Base-by-base conservation (phyloP, 2,888 invertebrate genomes). In the Dolomedes plantarius region DNA sequence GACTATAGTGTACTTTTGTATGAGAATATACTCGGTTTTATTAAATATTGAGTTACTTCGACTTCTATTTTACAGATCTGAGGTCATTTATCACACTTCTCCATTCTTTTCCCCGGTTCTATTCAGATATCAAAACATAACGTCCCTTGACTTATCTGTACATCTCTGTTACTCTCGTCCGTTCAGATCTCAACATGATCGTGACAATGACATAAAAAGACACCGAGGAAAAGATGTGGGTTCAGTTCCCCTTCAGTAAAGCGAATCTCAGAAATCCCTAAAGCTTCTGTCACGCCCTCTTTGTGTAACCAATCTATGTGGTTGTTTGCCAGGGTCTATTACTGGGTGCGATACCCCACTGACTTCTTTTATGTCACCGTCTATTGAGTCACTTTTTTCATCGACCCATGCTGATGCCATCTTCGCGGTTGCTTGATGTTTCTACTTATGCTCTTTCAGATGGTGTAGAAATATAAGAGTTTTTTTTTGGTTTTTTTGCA, bases 271-370 rank as follows among this genome's bases (percentile, higher is more conserved):
- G 56, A 56, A 56, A 56, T 56, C 56, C 56, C 56, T 23, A 56
- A 46, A 56, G 56, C 56, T 56, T 56, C 11, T 56, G 56, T 56
- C 56, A 56, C 56, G 56, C 56, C 56, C 56, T 23, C 56, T 56
- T 56, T 56, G 56, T 56, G 56, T 56, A 56, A 56, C 56, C 56
- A 56, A 56, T 56, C 56, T 56, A 56, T 56, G 56, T 56, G 56
- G 56, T 56, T 56, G 56, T 56, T 56, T 56, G 56, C 56, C 23
- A 23, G 23, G 19, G 56, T 56, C 56, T 56, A 56, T 56, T 56
- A 56, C 56, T 56, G 56, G 23, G 56, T 56, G 56, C 23, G 56
- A 56, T 23, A 23, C 56, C 46, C 23, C 23, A 56, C 56, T 56
- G 56, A 56, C 56, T 56, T 56, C 23, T 56, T 56, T 56, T 23